Base-by-base conservation (phyloP, 2,888 invertebrate species). In the Pollenia labialis region DNA sequence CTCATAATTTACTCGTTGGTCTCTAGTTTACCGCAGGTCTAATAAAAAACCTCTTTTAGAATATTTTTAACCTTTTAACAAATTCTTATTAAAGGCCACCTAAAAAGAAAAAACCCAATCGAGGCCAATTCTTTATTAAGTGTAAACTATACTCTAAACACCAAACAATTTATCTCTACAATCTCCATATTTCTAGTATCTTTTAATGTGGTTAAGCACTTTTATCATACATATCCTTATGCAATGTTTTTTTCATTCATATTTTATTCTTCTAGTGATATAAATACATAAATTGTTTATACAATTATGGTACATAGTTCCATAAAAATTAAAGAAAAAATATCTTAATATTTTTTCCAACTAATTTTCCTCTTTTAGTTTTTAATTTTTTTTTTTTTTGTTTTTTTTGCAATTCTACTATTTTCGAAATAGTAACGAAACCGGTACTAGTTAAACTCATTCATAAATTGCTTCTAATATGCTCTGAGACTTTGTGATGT, bases 401-500 rank as follows among this genome's bases (percentile, higher is more conserved):
- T 40, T 48, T 60, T 69, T 16, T 44, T 32, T 32, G 32, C 32
- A 42, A n/a, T 64, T 32, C 52, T 64, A 42, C 60, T 32, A 46
- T 62, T 68, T 71, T 69, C 7, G 10, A 76, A 66, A 76, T 71
- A 72, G 76, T 72, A 76, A 68, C 60, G 77, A 64, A 81, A 85
- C 85, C 85, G 85, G 85, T 85, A 85, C 85, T 81, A 48, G 60
- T 60, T 60, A 81, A 60, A 77, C 82, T 80, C 86, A 86, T 86
- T 86, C 86, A 86, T 86, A 86, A 86, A 81, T 83, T 76, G n/a
- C 66, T 40, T 68, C 44, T 76, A 32, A 60, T 56, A 74, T 52
- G 12, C 10, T 32, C 6, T 82, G 42, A 23, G 12, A n/a, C 23
- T 56, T 46, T 46, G 48, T 66, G 48, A 71, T 83, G 44, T 76